Percentiles rank a stretch among this genome's conserved stretches.
phyloP scores from a whole-genome alignment of 2,888 invertebrate genomes.

The Vannuccia rotundouncinata region DNA sequence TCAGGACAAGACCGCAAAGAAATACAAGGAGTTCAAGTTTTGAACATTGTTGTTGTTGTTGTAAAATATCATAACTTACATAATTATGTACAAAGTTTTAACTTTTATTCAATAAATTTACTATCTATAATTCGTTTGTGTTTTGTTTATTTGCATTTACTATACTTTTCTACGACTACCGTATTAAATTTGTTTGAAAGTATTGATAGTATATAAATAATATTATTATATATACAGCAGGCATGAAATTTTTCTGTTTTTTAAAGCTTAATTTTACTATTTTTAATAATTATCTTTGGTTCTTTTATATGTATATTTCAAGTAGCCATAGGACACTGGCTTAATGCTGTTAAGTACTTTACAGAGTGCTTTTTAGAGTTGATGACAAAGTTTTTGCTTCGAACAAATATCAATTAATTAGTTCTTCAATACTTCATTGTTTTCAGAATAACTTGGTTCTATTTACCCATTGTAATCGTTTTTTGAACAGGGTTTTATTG shows the following conservation, averaged over 20 bases:
- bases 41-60: constrained; percentile 4
- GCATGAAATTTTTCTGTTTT: not conserved
- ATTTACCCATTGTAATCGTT: no score
- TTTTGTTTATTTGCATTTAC: not conserved
- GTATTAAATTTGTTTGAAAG: not conserved
- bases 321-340: no score
- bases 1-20: constrained; percentile 2
- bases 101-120: not conserved
- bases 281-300: no score
- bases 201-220: not conserved
- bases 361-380: no score
- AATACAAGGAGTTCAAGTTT: constrained; percentile 29
- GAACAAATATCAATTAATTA: not conserved
- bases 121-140: not conserved
- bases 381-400: no score
- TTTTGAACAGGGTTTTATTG: no score
- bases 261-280: no score
- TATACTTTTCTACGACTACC: not conserved
- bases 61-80: not conserved
- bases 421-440: not conserved
- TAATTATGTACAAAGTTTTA: not conserved
- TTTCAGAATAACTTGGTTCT: no score
- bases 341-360: no score
- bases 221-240: not conserved
- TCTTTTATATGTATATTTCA: no score